Conservation (phyloP, 2,113 vertebrate species). For the Hucho hucho region DNA sequence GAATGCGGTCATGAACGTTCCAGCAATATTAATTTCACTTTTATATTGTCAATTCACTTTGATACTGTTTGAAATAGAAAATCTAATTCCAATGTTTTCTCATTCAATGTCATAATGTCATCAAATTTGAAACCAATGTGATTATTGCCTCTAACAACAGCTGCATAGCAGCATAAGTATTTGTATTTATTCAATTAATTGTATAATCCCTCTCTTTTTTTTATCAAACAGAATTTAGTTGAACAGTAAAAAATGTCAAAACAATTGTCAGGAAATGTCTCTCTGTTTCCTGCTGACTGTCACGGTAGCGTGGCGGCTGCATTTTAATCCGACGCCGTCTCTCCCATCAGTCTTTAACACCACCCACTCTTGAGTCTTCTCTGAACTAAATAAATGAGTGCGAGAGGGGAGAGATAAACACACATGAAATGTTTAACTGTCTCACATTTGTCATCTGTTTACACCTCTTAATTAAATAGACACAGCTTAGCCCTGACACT, state of each 20-base stretch:
- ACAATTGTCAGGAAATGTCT: conserved; percentile 65
- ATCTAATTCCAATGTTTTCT: too few species aligned
- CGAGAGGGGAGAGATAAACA: conserved; percentile 66
- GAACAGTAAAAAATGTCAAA: conserved; percentile 53
- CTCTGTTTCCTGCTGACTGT: conserved; percentile 55
- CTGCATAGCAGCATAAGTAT: conserved; percentile 33
- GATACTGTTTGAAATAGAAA: too few species aligned
- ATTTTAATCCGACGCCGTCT: conserved; percentile 48
- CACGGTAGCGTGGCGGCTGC: conserved; percentile 52
- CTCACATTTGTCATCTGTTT: conserved; percentile 77
- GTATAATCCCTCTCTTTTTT: conserved; percentile 40
- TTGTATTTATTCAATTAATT: conserved; percentile 53
- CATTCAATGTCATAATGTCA: conserved; percentile 14
- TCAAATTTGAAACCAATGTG: conserved; percentile 32
- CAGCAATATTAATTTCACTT: too few species aligned
- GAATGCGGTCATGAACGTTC: conserved; percentile 3
- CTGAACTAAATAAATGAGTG: conserved; percentile 69
- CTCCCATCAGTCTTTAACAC: conserved; percentile 60
- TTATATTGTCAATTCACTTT: too few species aligned
- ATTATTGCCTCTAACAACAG: conserved; percentile 29
- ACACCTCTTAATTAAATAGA: conserved; percentile 77
- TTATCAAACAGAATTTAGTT: conserved; percentile 64
- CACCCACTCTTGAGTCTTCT: conserved; percentile 66
- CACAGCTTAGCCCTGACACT: conserved; percentile 58
- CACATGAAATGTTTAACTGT: conserved; percentile 79